Base-by-base conservation (phyloP, 1,140 invertebrate species). In the Agrilus planipennis region DNA sequence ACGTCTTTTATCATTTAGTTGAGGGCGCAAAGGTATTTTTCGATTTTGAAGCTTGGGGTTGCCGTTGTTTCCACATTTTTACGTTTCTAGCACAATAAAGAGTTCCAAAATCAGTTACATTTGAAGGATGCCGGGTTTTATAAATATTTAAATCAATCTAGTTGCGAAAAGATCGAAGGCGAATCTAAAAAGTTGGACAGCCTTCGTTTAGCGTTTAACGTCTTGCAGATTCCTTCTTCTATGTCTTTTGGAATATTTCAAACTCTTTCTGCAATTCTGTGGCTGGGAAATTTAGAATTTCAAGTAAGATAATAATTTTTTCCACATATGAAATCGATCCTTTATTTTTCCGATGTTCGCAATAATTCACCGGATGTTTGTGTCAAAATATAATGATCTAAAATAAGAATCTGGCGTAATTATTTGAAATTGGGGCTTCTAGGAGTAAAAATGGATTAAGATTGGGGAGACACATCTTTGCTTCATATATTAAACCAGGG, bases 1-100 rank as follows among this genome's bases (percentile, higher is more conserved):
- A 98, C 60, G 89, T 99, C 7, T 94, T 98, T 65, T 98, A 98
- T 66, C 90, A 97, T 54, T 69, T 98, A 35, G 84, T 89, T 19
- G 85, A 89, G 51, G 84, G 77, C 11, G 87, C 84, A 2, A 79
- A 75, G 68, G 77, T 79, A 61, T 52, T 25, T 31, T 6, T 31
- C 12, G n/a, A n/a, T n/a, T n/a, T n/a, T n/a, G n/a, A n/a, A n/a
- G n/a, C n/a, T n/a, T n/a, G n/a, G n/a, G n/a, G n/a, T 31, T 31
- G 12, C 5, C 12, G 10, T 10, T 31, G 5, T 10, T 31, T 6
- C 5, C 29, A 6, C 7, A 31, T 6, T 27, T 27, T 10, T 31
- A 14, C n/a, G 12, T 42, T 57, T 54, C 18, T 55, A 81, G 67
- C 70, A 72, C 25, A 84, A 86, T 53, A 70, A 76, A 28, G 86